Evolutionary conservation across 2,797 vertebrate species (phyloP), one percentile per base, ranked within the genome.

Genomic region (Typhlichthys subterraneus): DNA sequence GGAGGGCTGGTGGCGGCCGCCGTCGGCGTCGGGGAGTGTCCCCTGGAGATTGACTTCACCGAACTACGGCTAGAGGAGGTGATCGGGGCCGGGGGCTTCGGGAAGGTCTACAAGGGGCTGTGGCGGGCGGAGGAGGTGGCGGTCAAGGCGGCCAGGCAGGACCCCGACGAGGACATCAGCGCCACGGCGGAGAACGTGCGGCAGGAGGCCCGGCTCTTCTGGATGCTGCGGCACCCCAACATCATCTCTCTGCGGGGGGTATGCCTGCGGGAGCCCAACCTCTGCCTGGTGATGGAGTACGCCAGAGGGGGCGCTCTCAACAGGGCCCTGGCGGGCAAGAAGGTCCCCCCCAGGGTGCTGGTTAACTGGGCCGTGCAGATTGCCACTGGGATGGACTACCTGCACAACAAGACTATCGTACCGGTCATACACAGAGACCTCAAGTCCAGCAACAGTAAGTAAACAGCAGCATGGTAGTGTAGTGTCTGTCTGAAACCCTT

Each of bases 391-490:
- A 97, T 97, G 96, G 93, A 94, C 88, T 97, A 96, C 88, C 91
- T 97, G 59, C 96, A 97, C 90, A 95, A 93, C 71, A 92, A 95
- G 79, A 95, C 95, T 0, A 91, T 95, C 0, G 95, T 97, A 46
- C 93, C 95, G 38, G 95, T 97, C 86, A 95, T 97, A 85, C 95
- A 97, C 89, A 89, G 95, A 72, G 96, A 97, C 88, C 94, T 97
- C 82, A 97, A 97, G 86, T 97, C 96, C 88, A 96, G 94, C 91
- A 97, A 97, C 75, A 95, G 96, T 97, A 89, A 97, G 96, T 95
- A 80, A 45, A 33, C 33, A 42, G 5, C 51, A 6, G 17, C 8
- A 42, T 9, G 38, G 38, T 42, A 42, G 38, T 42, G 38, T 29
- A 29, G 23, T 29, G 23, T 29, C 23, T 29, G 23, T 42, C 5